Evolutionary conservation across 2,113 vertebrate species (phyloP).

Genomic region (Pangasianodon hypophthalmus): DNA sequence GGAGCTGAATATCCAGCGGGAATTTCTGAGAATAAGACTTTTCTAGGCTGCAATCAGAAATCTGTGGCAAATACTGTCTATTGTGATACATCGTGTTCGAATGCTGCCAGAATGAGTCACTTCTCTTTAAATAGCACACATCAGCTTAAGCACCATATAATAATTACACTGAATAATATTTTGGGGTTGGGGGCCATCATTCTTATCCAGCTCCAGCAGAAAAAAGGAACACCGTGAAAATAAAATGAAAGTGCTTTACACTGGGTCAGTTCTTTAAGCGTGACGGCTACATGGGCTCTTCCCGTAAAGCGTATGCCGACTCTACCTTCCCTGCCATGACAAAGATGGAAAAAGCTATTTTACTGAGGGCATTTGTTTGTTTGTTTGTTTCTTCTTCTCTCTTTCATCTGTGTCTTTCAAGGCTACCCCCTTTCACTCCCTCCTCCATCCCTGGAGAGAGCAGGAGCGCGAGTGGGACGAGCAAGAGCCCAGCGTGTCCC

Average conservation of each 20-base stretch:
- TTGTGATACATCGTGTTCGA: conserved; percentile 28
- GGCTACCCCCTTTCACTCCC: conserved; percentile 68
- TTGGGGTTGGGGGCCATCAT: conserved; percentile 24
- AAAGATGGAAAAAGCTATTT: conserved; percentile 72
- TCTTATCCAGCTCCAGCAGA: conserved; percentile 17
- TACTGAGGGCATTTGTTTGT: conserved; percentile 76
- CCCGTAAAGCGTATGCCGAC: conserved; percentile 59
- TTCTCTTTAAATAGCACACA: conserved; percentile 47
- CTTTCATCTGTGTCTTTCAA: conserved; percentile 79
- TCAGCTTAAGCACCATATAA: conserved; percentile 41
- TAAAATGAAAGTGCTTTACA: conserved; percentile 5
- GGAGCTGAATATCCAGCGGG: conserved; percentile 32
- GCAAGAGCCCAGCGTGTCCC: conserved; percentile 55
- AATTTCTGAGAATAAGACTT: conserved; percentile 24
- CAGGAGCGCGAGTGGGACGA: conserved; percentile 8
- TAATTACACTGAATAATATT: conserved; percentile 36
- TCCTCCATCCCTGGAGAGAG: conserved; percentile 66
- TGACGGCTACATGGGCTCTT: conserved; percentile 26
- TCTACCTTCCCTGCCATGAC: conserved; percentile 59
- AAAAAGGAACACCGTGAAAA: background rate
- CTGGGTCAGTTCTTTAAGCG: conserved; percentile 30
- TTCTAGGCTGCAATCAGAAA: conserved; percentile 28
- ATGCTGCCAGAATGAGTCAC: conserved; percentile 37
- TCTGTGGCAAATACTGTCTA: conserved; percentile 30
- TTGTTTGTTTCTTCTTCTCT: conserved; percentile 72